Percentiles rank a stretch among this genome's conserved stretches.
Evolutionary conservation across 2,888 invertebrate species (phyloP).

Genomic region (Drosophila acutilabella): DNA sequence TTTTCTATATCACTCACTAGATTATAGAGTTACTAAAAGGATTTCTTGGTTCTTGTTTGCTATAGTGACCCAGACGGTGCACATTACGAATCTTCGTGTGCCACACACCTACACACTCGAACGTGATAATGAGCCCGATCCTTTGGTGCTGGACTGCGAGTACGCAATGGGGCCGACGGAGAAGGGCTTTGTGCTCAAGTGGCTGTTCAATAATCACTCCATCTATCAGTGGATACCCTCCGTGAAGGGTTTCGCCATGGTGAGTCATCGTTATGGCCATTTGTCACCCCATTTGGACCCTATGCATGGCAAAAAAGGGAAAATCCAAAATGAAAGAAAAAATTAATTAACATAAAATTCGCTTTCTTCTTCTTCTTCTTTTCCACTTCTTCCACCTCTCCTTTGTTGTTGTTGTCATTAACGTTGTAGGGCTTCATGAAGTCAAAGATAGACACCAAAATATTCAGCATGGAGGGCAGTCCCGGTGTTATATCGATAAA

Average conservation of each 20-base stretch:
- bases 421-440: constrained; percentile 84
- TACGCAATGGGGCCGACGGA: constrained; percentile 83
- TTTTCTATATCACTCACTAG: too few relatives aligned
- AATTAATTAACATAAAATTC: constrained; percentile 76
- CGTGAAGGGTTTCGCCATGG: constrained; percentile 85
- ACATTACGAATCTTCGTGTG: constrained; percentile 85
- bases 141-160: constrained; percentile 85
- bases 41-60: too few relatives aligned
- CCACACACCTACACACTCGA: constrained; percentile 84
- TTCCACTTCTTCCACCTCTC: not conserved
- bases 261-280: constrained; percentile 62
- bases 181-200: constrained; percentile 85
- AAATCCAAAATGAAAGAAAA: constrained; percentile 19
- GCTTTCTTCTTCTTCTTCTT: constrained; percentile 44
- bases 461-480: constrained; percentile 83
- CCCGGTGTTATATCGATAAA: constrained; percentile 85
- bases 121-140: constrained; percentile 82
- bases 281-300: constrained; percentile 16
- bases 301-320: constrained; percentile 1
- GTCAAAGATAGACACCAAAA: constrained; percentile 84
- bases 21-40: too few relatives aligned
- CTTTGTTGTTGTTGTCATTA: constrained; percentile 17
- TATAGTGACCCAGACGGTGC: constrained; percentile 83
- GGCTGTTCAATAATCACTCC: constrained; percentile 85
- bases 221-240: constrained; percentile 85